Evolutionary conservation across 2,797 vertebrate species (phyloP), one percentile per base, ranked within the genome.

Genomic region (Lophius americanus): DNA sequence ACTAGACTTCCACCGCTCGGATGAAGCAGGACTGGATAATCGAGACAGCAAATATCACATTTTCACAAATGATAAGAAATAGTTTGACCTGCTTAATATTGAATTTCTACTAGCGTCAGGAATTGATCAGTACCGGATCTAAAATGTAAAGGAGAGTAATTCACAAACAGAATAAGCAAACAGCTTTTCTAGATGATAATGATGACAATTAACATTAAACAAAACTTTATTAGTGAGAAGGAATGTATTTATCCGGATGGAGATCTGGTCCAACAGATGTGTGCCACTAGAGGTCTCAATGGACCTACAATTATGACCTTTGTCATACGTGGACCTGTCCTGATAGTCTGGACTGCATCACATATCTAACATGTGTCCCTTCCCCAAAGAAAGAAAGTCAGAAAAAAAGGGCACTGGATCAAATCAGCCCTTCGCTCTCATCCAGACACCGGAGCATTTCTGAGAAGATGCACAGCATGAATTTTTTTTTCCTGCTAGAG

Each of bases 261-360:
- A 72, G 52, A 60, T 36, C 43, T 60, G 12, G 41, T 55, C 72
- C 73, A 67, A 68, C 9, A 50, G 70, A 72, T 72, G 55, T 85
- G 64, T 86, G 73, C 90, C 90, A 92, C 89, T 91, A 91, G 90
- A 90, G 90, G 90, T 92, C 90, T 90, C 90, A 92, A 87, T 88
- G 87, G 85, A 88, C 89, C 82, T 76, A 62, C 80, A 76, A 86
- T 73, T 55, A 69, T 79, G 85, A 87, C 77, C 85, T 62, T 74
- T 60, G 59, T 81, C 64, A 70, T 68, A 90, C 81, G 75, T 79
- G 79, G 84, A 83, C 61, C 61, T 35, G 71, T 66, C 61, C 61
- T 35, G 71, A 68, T 63, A 64, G 68, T 35, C 51, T 68, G 44
- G 77, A 47, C 23, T 23, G 23, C 23, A 23, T 23, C 23, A 23